Evolutionary conservation across 2,888 invertebrate genomes (phyloP), one percentile per base, ranked within the genome.

Genomic region (Thera britannica): DNA sequence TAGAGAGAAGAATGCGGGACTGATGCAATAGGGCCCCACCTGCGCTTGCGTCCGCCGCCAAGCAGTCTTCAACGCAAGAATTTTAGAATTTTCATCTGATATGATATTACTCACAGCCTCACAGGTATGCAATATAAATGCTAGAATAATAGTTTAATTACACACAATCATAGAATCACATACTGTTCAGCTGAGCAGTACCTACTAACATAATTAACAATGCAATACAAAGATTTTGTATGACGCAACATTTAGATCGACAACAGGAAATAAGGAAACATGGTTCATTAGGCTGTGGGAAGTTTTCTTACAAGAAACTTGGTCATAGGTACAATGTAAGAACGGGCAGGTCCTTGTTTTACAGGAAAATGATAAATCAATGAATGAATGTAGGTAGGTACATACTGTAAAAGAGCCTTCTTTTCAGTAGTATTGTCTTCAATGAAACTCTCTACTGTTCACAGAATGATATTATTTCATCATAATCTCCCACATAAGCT

Each of bases 1-100:
- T 46, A 75, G 70, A 67, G 62, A 77, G 75, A 71, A 84, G 87
- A 86, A 87, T 88, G 88, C 80, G 80, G 76, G 74, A 80, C 77
- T 78, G 85, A 85, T 84, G 88, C 85, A 89, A 90, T 79, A 72
- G 67, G 75, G 72, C 83, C 57, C 81, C 89, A 89, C 89, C 83
- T 82, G 86, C 81, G 84, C 82, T 77, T 76, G 81, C 85, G 88
- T 78, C 86, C 85, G 88, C 79, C 86, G 91, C 89, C 90, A 88
- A 83, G 88, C 90, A 78, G 89, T 90, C 90, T 90, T 89, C 81
- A 77, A 73, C 81, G 83, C 81, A 85, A 83, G 84, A 85, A 87
- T 89, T 81, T 81, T 54, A 81, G 80, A 78, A 73, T 67, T 79
- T 78, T 81, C 75, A 79, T 79, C 75, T 68, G 70, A 67, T 76